Evolutionary conservation across 2,888 invertebrate genomes (phyloP).

Genomic region (Eupithecia dodoneata): DNA sequence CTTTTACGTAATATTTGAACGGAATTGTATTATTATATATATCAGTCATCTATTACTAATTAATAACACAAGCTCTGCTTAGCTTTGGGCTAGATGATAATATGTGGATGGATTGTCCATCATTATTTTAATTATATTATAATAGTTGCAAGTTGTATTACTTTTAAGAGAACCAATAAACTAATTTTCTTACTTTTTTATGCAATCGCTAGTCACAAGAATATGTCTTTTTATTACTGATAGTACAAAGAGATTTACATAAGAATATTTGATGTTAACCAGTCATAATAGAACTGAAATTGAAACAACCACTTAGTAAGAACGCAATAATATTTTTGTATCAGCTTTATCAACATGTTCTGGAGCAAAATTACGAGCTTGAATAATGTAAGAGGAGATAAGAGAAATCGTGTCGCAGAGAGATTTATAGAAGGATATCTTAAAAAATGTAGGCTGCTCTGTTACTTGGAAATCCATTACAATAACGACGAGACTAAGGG

Average conservation of each 20-base stretch:
- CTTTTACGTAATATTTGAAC: no score
- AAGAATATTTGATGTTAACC: constrained; percentile 1
- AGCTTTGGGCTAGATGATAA: no score
- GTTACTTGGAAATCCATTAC: constrained; percentile 38
- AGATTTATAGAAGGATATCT: constrained; percentile 43
- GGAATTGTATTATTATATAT: no score
- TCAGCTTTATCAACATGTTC: constrained; percentile 32
- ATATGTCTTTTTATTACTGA: not conserved
- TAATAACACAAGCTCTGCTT: no score
- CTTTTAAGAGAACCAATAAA: no score
- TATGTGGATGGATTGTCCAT: no score
- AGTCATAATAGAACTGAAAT: constrained; percentile 22
- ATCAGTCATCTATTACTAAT: no score
- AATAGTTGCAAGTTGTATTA: no score
- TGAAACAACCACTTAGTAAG: constrained; percentile 31
- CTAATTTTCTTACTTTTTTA: no score
- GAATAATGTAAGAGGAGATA: constrained; percentile 40
- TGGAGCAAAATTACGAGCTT: constrained; percentile 33
- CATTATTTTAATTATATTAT: no score
- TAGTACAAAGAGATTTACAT: not conserved
- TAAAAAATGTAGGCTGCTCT: constrained; percentile 43
- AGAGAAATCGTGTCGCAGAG: constrained; percentile 37
- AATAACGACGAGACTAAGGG: constrained; percentile 27
- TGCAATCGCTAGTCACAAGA: not conserved
- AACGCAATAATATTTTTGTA: constrained; percentile 34